Evolutionary conservation across 2,113 vertebrate genomes (phyloP), one percentile per base, ranked within the genome.

Genomic region (Phylloscopus trochiloides): DNA sequence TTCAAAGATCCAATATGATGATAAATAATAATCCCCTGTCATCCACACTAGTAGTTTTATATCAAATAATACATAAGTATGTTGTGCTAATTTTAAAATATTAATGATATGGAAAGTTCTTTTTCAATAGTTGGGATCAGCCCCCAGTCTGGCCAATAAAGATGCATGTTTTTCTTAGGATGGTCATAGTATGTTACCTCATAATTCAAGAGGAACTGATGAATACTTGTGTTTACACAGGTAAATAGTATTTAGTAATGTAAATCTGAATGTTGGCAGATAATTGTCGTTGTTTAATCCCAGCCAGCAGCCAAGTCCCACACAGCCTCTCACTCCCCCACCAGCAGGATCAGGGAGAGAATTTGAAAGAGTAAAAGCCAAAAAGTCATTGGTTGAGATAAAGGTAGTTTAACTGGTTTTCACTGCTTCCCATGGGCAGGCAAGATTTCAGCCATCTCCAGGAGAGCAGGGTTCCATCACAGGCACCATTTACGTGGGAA

Each of bases 401-500:
- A 47, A 59, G 61, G 3, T n/a, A 54, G 22, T 43, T 50, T 51
- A 43, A 18, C 4, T 50, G 2, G 21, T 40, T 40, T 67, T 59
- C 32, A 7, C 16, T 52, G 29, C 11, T 61, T 26, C n/a, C 40
- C 14, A 12, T 22, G 29, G 45, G 19, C 47, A 31, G 29, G 9
- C n/a, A 61, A 17, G 14, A 18, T 40, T 22, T 54, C 40, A 81
- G 16, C 52, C 38, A 21, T 34, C 10, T 3, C 40, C 47, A 47
- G 25, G 54, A 75, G 40, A 26, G 29, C 47, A 47, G 16, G 47
- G 7, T 9, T 13, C 14, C 17, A 14, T 82, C 45, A 52, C 11
- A 15, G 0, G 2, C 3, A 45, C 8, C 13, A 8, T 17, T 21
- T 59, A 19, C 0, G 0, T 34, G 38, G 11, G 45, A 82, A 40